Evolutionary conservation across 2,888 invertebrate genomes (phyloP).

Genomic region (Theodoxus fluviatilis): DNA sequence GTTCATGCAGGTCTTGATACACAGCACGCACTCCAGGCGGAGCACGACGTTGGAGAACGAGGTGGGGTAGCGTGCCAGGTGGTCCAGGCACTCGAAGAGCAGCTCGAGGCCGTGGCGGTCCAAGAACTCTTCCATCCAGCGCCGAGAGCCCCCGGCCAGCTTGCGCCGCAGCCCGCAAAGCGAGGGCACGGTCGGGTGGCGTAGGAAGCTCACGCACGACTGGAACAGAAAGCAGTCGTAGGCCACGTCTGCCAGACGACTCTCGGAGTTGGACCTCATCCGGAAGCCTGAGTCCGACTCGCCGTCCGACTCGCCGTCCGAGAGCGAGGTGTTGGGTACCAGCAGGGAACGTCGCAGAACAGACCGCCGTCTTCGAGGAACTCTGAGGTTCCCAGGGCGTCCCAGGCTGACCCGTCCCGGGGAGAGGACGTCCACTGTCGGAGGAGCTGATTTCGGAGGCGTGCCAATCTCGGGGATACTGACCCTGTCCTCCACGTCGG

Average conservation of each 20-base stretch:
- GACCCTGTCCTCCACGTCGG: no score
- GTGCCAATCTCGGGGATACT: no score
- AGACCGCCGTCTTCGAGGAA: no score
- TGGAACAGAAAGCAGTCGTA: slow-evolving; percentile 44
- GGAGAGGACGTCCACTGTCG: no score
- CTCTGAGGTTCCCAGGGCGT: no score
- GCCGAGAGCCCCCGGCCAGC: slow-evolving; percentile 44
- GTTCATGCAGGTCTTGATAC: slow-evolving; percentile 74
- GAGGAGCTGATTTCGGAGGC: no score
- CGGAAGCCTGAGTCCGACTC: no score
- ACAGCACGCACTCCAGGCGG: slow-evolving; percentile 58
- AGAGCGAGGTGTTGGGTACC: no score
- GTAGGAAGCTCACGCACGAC: slow-evolving; percentile 45
- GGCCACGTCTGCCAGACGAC: slow-evolving; percentile 42
- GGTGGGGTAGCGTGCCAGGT: slow-evolving; percentile 39
- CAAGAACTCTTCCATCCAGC: slow-evolving; percentile 58
- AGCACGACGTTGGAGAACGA: slow-evolving; percentile 46
- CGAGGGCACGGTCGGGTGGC: slow-evolving; percentile 51
- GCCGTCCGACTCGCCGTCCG: no score
- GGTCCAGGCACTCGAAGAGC: slow-evolving; percentile 50
- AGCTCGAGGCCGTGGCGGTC: slow-evolving; percentile 52
- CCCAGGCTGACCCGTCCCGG: no score
- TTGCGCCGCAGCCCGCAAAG: slow-evolving; percentile 52
- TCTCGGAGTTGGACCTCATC: slow-evolving; percentile 38
- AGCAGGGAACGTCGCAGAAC: no score